phyloP scores from a whole-genome alignment of 2,113 vertebrate species.

The Lepus europaeus region DNA sequence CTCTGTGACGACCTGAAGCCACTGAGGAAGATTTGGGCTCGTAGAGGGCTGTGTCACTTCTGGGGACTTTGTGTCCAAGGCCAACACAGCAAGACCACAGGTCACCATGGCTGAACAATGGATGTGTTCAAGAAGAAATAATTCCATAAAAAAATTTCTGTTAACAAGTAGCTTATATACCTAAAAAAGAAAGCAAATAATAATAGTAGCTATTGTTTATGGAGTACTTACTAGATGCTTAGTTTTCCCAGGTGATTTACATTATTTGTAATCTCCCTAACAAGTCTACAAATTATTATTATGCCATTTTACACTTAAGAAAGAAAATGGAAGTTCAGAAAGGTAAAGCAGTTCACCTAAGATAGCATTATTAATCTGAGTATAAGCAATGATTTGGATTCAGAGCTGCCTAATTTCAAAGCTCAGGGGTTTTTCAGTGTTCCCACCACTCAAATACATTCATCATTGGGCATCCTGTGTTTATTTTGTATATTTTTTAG shows the following conservation, averaged over 20 bases:
- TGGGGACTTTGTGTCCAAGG: too few species aligned
- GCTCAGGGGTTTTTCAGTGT: background rate
- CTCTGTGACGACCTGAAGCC: too few species aligned
- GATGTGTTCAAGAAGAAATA: too few species aligned
- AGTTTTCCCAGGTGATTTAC: background rate
- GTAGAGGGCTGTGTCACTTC: too few species aligned
- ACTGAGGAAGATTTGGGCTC: too few species aligned
- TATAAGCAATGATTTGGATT: background rate
- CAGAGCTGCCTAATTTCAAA: background rate
- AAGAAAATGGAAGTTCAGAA: background rate
- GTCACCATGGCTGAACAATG: too few species aligned
- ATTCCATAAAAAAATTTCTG: too few species aligned
- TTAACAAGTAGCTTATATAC: too few species aligned
- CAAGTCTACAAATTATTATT: background rate
- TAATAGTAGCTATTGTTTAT: background rate
- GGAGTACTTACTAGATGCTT: background rate
- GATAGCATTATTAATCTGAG: background rate
- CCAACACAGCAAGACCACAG: too few species aligned
- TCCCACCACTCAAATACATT: background rate
- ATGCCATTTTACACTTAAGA: background rate
- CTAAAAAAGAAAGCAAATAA: background rate
- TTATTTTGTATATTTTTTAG: conserved; percentile 23
- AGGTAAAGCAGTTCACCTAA: conserved; percentile 1
- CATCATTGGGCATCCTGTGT: background rate
- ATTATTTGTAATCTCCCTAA: conserved; percentile 38